Evolutionary conservation across 2,888 invertebrate species (phyloP), one percentile per base, ranked within the genome.

Genomic region (Chrysolina oricalcia): DNA sequence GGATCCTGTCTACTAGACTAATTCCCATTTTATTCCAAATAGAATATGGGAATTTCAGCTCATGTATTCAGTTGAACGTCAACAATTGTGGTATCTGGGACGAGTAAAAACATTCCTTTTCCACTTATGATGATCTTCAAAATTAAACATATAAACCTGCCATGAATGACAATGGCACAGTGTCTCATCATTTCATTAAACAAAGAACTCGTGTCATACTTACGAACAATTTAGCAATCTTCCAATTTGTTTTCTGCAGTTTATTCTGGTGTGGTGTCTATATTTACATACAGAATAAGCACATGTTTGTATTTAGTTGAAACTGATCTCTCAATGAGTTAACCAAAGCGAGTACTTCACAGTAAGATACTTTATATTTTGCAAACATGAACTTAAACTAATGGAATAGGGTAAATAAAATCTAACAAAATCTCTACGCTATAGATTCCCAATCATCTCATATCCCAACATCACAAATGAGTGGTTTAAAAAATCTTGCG

Each of bases 181-280:
- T 23, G 65, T 46, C 41, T 65, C 41, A 70, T 70, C 70, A 70
- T 70, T 70, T 19, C 70, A 70, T 70, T 70, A 62, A 62, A 62
- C 63, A 70, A 70, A 62, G 46, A 35, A 59, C 46, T 35, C 62
- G 46, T 70, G 62, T 70, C 43, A 70, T 69, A 69, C 56, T 63
- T 63, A 43, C 41, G 43, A 46, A 48, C 63, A 70, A 62, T 62
- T 62, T 70, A 62, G 62, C 63, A 70, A 70, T 70, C 43, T 62
- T 70, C 56, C 70, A 70, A 70, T 70, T 70, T 62, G 56, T 59
- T 43, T 63, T 63, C 59, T 46, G 46, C 27, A 63, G 43, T 46
- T 63, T 40, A 65, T 65, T 65, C 46, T 59, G 59, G 35, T 59
- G 59, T 27, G 59, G 59, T 59, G 59, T 59, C 59, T 59, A 35